Base-by-base conservation (phyloP, 2,113 vertebrate species). In the Actenoides lindsayi region DNA sequence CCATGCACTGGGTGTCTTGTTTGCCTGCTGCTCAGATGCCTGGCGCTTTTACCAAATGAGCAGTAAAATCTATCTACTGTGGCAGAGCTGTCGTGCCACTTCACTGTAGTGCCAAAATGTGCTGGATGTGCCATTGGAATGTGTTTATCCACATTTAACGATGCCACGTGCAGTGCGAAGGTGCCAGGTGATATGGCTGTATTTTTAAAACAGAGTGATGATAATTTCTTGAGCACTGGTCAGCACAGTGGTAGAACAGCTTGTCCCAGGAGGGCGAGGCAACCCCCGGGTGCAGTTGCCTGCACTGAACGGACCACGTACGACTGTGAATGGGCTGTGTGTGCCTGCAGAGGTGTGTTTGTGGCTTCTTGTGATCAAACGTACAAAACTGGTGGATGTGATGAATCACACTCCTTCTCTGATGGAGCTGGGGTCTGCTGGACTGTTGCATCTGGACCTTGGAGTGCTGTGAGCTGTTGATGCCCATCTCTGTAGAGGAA, bases 401-500 rank as follows among this genome's bases (percentile, higher is more conserved):
- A 12, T 13, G 31, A 37, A 25, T 35, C n/a, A 4, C 11, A 2
- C 6, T 39, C 59, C 37, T 39, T 51, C 37, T 39, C 28, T 17
- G 57, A 6, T 8, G 35, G 62, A 48, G 51, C 60, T 7, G 1
- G 44, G 33, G 42, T 8, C 23, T 7, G 2, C 16, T 10, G 62
- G 54, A 7, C 44, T 2, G 0, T 33, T 6, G 0, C 56, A 7
- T 25, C 21, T 33, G 80, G 35, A 5, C 39, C 41, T 9, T 4
- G 13, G 17, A 5, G 41, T 28, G 35, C 90, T 48, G 28, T 39
- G 5, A 41, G 62, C 68, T 25, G 60, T 12, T 41, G 14, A n/a
- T 10, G 5, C 8, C 44, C 31, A 5, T 20, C 54, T 42, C 39
- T 6, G 0, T 1, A 16, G 37, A 11, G 0, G 9, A 42, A 8